Evolutionary conservation across 2,797 vertebrate genomes (phyloP).

Genomic region (Garrulus glandarius): DNA sequence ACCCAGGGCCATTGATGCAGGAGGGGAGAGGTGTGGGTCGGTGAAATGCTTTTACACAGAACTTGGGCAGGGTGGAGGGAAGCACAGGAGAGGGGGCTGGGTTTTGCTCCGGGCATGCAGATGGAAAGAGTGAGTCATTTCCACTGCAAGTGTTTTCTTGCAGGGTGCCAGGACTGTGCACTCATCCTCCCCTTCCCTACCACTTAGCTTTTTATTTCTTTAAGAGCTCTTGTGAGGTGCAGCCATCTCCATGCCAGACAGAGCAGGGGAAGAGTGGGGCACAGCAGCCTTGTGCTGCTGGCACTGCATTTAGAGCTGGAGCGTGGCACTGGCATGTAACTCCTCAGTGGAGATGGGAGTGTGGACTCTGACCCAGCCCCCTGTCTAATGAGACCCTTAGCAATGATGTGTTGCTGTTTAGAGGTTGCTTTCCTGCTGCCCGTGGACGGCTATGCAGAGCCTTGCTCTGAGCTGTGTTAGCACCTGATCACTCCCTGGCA

Average conservation of each 20-base stretch:
- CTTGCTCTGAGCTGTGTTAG: neutral
- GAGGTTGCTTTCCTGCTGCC: neutral
- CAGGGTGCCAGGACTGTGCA: neutral
- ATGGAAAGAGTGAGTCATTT: neutral
- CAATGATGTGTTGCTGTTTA: neutral
- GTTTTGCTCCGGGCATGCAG: fast-evolving
- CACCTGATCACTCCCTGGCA: neutral
- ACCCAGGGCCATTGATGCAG: fast-evolving
- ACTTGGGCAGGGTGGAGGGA: fast-evolving
- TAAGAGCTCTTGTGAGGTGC: neutral
- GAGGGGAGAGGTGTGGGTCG: neutral
- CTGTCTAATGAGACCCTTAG: neutral
- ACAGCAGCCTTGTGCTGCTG: neutral
- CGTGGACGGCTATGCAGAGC: neutral
- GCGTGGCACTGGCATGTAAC: fast-evolving
- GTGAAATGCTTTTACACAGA: neutral
- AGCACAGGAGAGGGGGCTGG: neutral
- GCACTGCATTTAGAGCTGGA: neutral
- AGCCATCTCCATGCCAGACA: neutral
- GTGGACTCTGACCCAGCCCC: neutral
- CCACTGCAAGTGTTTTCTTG: neutral
- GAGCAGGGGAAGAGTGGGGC: neutral
- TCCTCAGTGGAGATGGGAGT: neutral
- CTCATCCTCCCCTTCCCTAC: neutral
- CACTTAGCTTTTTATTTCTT: neutral